Evolutionary conservation across 2,888 invertebrate genomes (phyloP).

Genomic region (Drosophila atripex): DNA sequence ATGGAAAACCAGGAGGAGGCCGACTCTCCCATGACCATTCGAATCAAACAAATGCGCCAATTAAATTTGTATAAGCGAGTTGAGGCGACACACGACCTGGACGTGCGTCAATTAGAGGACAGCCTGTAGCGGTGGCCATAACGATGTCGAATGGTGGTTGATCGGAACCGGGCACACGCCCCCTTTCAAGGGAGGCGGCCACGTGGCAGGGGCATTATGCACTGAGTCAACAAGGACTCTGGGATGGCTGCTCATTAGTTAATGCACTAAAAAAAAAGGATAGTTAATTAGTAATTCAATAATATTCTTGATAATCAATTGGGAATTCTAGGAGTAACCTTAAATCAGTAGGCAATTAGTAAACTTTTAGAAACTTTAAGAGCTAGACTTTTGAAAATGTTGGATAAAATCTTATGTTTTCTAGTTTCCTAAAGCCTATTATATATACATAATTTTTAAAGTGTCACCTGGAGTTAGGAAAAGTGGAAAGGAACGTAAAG

Average conservation of each 20-base stretch:
- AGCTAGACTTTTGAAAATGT: no score
- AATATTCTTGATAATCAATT: no score
- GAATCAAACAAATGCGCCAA: slow-evolving; percentile 69
- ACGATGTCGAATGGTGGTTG: slow-evolving; percentile 52
- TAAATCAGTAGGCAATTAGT: no score
- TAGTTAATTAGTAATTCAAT: not conserved
- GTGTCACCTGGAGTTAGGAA: slow-evolving; percentile 30
- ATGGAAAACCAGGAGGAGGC: slow-evolving; percentile 2
- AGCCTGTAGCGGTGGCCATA: slow-evolving; percentile 5
- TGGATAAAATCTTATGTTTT: no score
- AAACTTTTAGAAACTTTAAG: no score
- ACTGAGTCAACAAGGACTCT: slow-evolving; percentile 59
- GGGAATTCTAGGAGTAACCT: no score
- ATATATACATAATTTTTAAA: not conserved
- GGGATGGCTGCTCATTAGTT: slow-evolving; percentile 62
- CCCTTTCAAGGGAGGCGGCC: slow-evolving; percentile 54
- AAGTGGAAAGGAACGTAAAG: slow-evolving; percentile 41
- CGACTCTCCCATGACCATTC: slow-evolving; percentile 35
- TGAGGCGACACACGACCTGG: slow-evolving; percentile 65
- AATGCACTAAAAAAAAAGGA: slow-evolving; percentile 17
- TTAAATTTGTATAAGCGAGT: slow-evolving; percentile 61
- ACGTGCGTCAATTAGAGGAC: slow-evolving; percentile 71
- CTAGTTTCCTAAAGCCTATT: not conserved
- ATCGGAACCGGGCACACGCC: slow-evolving; percentile 53
- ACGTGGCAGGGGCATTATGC: slow-evolving; percentile 60